Percentiles rank a stretch among this genome's conserved stretches.
Conservation (phyloP, 2,113 vertebrate species). For the Ranitomeya variabilis region DNA sequence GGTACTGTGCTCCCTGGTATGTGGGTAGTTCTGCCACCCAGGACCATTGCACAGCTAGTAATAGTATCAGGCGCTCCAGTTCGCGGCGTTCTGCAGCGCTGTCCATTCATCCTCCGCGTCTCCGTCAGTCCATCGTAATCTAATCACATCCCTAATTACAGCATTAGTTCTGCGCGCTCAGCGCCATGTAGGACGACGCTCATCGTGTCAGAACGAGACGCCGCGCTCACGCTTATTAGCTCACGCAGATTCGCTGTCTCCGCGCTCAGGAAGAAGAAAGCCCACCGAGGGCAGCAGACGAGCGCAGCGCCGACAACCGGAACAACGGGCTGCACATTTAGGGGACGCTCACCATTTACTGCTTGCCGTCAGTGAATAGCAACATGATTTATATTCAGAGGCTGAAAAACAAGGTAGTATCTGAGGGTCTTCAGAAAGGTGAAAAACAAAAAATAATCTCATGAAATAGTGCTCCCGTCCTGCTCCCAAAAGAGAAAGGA, state of each 20-base stretch:
- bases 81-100: no score
- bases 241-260: slow-evolving; percentile 36
- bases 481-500: no score
- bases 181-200: neutral
- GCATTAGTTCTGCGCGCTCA: neutral
- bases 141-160: neutral
- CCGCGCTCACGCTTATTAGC: slow-evolving; percentile 3
- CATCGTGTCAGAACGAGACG: slow-evolving; percentile 26
- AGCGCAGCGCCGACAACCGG: neutral
- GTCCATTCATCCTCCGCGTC: neutral
- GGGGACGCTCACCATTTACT: no score
- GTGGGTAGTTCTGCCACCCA: neutral
- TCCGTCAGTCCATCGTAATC: neutral
- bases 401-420: no score
- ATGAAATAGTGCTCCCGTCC: no score
- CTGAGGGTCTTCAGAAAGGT: no score
- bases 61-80: no score
- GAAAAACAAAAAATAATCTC: no score
- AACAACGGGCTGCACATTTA: neutral
- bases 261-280: slow-evolving; percentile 33
- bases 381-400: no score
- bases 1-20: neutral
- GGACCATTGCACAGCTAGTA: neutral
- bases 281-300: neutral
- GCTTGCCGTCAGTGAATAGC: no score